A percentile compares a stretch with the other conserved stretches of the same genome.
These are phyloP conservation scores for Lophotis ruficrista DNA, from an alignment of 2,113 vertebrate species.

Conservation along the genomic window DNA sequence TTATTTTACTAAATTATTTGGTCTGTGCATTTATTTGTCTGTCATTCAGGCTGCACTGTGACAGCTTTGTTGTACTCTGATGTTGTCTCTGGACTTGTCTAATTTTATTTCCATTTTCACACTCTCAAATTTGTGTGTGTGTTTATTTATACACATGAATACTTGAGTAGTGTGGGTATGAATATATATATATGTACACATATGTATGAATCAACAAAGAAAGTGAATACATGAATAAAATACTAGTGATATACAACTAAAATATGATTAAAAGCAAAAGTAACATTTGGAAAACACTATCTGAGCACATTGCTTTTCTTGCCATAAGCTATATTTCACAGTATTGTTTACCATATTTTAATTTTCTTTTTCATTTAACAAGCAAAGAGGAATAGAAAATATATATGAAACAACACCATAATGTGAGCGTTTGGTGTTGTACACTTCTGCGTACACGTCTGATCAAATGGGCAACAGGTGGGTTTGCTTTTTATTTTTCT, in stretches of 20 bases:
- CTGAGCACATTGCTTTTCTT: background rate
- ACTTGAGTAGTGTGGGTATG: background rate
- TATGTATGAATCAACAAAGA: background rate
- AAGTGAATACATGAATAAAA: background rate
- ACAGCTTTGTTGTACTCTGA: conserved; percentile 29
- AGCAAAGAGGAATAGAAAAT: background rate
- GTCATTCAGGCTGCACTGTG: conserved; percentile 14
- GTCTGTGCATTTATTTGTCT: conserved; percentile 8
- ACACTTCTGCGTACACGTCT: background rate
- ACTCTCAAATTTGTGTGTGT: background rate
- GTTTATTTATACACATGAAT: background rate
- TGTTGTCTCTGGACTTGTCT: background rate
- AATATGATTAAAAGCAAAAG: background rate
- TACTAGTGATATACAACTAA: background rate
- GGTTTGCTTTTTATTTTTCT: background rate
- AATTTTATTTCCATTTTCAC: conserved; percentile 49
- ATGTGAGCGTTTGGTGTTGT: accelerated
- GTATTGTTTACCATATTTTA: background rate
- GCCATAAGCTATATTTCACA: background rate
- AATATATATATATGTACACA: background rate
- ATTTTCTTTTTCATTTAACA: background rate
- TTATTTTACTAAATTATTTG: conserved; percentile 48
- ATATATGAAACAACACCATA: background rate
- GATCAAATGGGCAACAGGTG: background rate
- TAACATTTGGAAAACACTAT: background rate